Evolutionary conservation across 2,113 vertebrate species (phyloP).

Genomic region (Anhinga rufa): DNA sequence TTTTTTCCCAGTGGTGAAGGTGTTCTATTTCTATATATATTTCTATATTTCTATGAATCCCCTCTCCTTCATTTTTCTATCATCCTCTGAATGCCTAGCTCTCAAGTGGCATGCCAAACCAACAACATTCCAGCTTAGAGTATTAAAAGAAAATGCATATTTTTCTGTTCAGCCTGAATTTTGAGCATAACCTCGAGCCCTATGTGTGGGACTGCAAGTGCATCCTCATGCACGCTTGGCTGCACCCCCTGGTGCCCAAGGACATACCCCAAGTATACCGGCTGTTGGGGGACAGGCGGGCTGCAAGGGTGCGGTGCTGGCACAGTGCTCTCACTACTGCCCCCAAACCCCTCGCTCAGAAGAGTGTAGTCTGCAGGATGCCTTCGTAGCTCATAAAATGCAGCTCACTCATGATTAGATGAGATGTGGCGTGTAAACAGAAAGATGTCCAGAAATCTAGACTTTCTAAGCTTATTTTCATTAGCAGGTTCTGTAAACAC

Average conservation of each 20-base stretch:
- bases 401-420: neutral
- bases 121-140: neutral
- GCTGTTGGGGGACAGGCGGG: neutral
- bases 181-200: neutral
- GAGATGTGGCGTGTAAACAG: neutral
- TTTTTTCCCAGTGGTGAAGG: neutral
- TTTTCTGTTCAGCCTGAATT: neutral
- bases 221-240: neutral
- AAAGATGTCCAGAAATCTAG: neutral
- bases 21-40: neutral
- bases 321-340: neutral
- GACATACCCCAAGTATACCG: fast-evolving
- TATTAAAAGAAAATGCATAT: neutral
- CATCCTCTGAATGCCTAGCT: neutral
- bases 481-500: neutral
- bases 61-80: neutral
- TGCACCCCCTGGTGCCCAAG: neutral
- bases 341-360: neutral
- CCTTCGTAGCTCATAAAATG: neutral
- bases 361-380: neutral
- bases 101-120: neutral
- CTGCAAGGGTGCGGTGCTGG: neutral
- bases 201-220: neutral
- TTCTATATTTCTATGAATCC: neutral
- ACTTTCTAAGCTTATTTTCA: neutral